Conservation (phyloP, 1,140 invertebrate species). For the Neelides sp. region DNA sequence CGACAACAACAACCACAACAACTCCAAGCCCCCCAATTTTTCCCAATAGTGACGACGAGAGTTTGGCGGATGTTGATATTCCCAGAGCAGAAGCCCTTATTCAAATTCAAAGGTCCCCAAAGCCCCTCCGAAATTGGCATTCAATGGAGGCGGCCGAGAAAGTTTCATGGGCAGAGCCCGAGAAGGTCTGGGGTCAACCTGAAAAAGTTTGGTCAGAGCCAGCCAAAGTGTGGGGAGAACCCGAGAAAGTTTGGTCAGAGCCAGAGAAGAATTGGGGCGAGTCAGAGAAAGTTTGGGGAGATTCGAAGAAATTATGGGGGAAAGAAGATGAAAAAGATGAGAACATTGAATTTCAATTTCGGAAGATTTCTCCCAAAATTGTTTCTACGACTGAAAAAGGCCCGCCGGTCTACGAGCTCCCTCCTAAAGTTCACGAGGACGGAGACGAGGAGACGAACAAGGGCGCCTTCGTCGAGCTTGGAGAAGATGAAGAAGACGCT, state of each 20-base stretch:
- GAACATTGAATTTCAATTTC: too few species aligned
- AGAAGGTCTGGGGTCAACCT: slow-evolving; percentile 50
- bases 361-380: too few species aligned
- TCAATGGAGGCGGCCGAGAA: slow-evolving; percentile 33
- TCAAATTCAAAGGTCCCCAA: slow-evolving; percentile 2
- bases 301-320: slow-evolving; percentile 40
- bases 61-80: not conserved
- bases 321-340: too few species aligned
- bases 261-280: slow-evolving; percentile 5
- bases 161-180: slow-evolving; percentile 50
- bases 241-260: not conserved
- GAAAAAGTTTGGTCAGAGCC: slow-evolving; percentile 44
- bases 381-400: too few species aligned
- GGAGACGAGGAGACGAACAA: slow-evolving; percentile 5
- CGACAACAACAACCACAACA: not conserved
- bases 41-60: slow-evolving; percentile 2
- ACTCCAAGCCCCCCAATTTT: slow-evolving; percentile 8
- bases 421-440: slow-evolving; percentile 1
- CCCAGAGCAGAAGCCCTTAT: slow-evolving; percentile 15
- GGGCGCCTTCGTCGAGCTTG: slow-evolving; percentile 16
- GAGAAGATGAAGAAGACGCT: slow-evolving; percentile 24
- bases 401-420: too few species aligned
- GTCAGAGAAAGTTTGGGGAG: slow-evolving; percentile 39
- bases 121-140: not conserved
- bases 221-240: slow-evolving; percentile 5